Evolutionary conservation across 2,888 invertebrate species (phyloP), one percentile per base, ranked within the genome.

Genomic region (Eueremaeus valkanovi): DNA sequence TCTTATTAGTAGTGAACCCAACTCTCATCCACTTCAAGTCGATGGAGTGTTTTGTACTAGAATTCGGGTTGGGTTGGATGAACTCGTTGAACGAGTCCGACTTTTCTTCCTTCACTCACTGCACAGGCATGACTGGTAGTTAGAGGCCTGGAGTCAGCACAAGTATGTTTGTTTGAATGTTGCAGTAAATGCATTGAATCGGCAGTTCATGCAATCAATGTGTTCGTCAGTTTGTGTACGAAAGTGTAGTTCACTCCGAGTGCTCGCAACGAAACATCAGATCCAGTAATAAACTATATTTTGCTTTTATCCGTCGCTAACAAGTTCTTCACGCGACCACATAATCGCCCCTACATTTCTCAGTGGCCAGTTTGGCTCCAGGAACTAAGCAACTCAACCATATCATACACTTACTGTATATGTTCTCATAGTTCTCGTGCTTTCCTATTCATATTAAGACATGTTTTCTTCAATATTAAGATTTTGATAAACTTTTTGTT

Each of bases 11-110:
- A 18, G 16, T 45, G 18, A 45, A 45, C 16, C 45, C 45, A 16
- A 55, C 29, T 29, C 58, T 61, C 8, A 61, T 61, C 29, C 58
- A 29, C 49, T 49, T 49, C 29, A 61, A 27, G 29, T 5, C 58
- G 55, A 55, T 55, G 55, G 55, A 61, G 58, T 61, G 58, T 61
- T 61, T n/a, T 61, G 58, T 61, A 9, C 13, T 13, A 61, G 2
- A 61, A 61, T 61, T 29, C 13, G 58, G 58, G 58, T 31, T 66
- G 66, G 21, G 36, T 66, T 66, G 33, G 66, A 61, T 66, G 66
- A 66, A 66, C 66, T 36, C 21, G 66, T 40, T 16, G 11, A 61
- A 61, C 61, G 27, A 61, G 61, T 61, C 24, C 61, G 18, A 61
- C 33, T 31, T 61, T 61, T 58, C 5, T 29, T 58, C 27, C 6